Conservation (phyloP, 2,888 invertebrate species). For the Mystacides longicornis region DNA sequence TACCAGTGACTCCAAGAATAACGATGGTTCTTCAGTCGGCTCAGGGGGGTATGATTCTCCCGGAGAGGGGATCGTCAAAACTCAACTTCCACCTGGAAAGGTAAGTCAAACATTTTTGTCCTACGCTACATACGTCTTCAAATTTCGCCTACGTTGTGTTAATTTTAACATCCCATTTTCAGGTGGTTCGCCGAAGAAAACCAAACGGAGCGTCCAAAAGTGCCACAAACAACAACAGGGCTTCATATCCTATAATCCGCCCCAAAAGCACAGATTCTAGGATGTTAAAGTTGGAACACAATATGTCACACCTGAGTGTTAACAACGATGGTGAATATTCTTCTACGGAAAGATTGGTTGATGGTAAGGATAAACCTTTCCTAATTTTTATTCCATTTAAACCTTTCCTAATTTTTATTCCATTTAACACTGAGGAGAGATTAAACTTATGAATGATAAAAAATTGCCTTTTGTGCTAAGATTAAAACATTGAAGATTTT, state of each 20-base stretch:
- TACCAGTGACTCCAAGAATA: constrained; percentile 34
- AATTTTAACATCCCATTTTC: constrained; percentile 4
- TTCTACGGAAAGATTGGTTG: constrained; percentile 51
- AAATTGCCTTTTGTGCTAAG: no score
- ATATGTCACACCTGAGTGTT: constrained; percentile 35
- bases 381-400: background rate
- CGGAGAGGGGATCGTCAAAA: constrained; percentile 55
- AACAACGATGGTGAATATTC: constrained; percentile 48
- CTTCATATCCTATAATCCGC: constrained; percentile 59
- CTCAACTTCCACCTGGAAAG: constrained; percentile 65
- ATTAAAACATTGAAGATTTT: no score
- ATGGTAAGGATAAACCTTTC: constrained; percentile 31
- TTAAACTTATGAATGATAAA: no score
- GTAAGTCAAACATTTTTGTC: constrained; percentile 33
- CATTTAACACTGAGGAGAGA: no score
- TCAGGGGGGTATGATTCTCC: constrained; percentile 51
- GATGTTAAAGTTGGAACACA: constrained; percentile 45
- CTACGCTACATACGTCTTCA: background rate
- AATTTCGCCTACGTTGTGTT: background rate
- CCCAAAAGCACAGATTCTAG: constrained; percentile 46
- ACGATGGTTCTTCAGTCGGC: constrained; percentile 35
- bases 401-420: background rate
- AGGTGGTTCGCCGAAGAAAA: constrained; percentile 58
- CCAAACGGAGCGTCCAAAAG: constrained; percentile 38
- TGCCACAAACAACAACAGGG: constrained; percentile 46